Base-by-base conservation (phyloP, 2,888 invertebrate genomes). In the Hydrotaea cyrtoneurina region DNA sequence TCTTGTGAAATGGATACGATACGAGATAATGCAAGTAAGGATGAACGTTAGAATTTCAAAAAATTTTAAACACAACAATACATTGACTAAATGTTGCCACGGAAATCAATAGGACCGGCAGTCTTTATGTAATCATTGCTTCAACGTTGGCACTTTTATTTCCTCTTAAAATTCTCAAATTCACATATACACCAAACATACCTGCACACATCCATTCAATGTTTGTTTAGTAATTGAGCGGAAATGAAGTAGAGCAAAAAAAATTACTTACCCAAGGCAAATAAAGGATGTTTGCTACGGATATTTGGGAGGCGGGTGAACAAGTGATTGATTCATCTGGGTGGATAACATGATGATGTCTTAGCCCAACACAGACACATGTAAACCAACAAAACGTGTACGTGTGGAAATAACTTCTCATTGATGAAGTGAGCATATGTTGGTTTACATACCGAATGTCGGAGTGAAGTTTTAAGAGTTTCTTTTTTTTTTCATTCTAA, bases 191-290 rank as follows among this genome's bases (percentile, higher is more conserved):
- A 39, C 39, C 4, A 4, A 39, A 2, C 0, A 62, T 31, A 62
- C 62, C 31, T 13, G 26, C 4, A 36, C 31, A 62, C 62, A 31
- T 89, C 88, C 59, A 39, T 13, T 17, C 43, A 88, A 86, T 90
- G 87, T 89, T 89, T 89, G 89, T 87, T 88, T 88, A 88, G 89
- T 87, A 89, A 89, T 89, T 89, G 88, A 89, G 88, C 87, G 88
- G 87, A 88, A 88, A 87, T 55, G 66, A 62, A 31, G 17, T 5
- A 62, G 17, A 8, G 11, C 39, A 39, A 66, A 17, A 10, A 75
- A 57, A 26, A 55, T 23, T 23, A 39, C 39, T 11, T 39, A 39
- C 7, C 8, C 62, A 62, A 31, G 31, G n/a, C 31, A 57, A 17
- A 59, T 26, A 15, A 59, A 59, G 79, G 21, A 72, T 73, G 55